phyloP scores from a whole-genome alignment of 1,140 invertebrate species.

The Plodia interpunctella region DNA sequence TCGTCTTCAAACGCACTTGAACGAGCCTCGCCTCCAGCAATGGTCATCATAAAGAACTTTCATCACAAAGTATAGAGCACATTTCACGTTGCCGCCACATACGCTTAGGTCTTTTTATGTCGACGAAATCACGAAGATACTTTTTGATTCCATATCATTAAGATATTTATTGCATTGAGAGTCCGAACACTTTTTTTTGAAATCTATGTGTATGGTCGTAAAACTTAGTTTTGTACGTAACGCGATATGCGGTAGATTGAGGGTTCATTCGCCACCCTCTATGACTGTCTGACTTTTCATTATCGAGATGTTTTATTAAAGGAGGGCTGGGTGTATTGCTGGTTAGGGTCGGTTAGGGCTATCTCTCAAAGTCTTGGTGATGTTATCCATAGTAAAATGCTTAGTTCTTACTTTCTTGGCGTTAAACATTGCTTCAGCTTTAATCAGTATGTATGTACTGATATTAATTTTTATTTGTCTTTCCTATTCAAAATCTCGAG shows the following conservation, averaged over 20 bases:
- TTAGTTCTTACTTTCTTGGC: too few relatives aligned
- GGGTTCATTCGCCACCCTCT: conserved; percentile 70
- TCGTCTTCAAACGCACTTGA: conserved; percentile 33
- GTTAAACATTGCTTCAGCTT: too few relatives aligned
- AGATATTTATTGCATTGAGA: conserved; percentile 68
- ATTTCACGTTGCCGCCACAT: conserved; percentile 21
- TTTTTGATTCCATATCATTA: conserved; percentile 76
- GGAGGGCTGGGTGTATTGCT: conserved; percentile 45
- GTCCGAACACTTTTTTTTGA: conserved; percentile 55
- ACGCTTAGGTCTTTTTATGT: conserved; percentile 37
- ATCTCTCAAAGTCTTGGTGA: conserved; percentile 18
- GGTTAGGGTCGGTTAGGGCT: conserved; percentile 53
- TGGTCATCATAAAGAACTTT: conserved; percentile 29
- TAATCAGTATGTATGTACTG: too few relatives aligned
- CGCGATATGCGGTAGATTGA: conserved; percentile 25
- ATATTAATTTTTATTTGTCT: too few relatives aligned
- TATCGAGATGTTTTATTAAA: conserved; percentile 77
- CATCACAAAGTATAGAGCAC: conserved; percentile 28
- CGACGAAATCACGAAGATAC: conserved; percentile 45
- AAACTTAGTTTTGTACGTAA: conserved; percentile 47
- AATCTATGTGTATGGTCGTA: conserved; percentile 40
- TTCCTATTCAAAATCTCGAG: too few relatives aligned
- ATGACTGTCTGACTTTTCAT: conserved; percentile 75
- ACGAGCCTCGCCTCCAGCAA: neutral
- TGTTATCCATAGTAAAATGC: too few relatives aligned